Percentiles rank a stretch among this genome's conserved stretches.
Conservation (phyloP, 2,113 vertebrate species). For the Camelus dromedarius region DNA sequence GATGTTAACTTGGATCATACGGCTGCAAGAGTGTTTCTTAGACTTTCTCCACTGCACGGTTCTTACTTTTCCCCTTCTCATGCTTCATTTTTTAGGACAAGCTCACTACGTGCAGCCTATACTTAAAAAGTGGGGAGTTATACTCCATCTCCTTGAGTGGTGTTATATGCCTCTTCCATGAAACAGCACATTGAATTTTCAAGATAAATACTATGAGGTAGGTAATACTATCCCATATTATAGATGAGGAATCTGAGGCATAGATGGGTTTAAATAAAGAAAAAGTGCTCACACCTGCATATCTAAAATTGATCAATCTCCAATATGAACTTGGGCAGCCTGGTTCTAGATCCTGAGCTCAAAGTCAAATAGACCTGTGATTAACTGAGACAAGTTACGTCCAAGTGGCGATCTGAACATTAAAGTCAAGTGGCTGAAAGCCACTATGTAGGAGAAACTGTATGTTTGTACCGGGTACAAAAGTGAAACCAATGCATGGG, state of each 20-base stretch:
- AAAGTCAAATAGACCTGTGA: not conserved
- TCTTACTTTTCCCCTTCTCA: not conserved
- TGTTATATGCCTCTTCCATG: not conserved
- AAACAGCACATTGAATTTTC: not conserved
- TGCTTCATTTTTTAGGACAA: not conserved
- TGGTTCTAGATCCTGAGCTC: not conserved
- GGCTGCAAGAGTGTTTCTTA: not conserved
- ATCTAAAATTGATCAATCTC: not conserved
- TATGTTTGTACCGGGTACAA: not conserved
- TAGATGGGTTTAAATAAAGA: not conserved
- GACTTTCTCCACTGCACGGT: not conserved
- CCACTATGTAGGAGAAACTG: not conserved
- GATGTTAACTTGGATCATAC: not conserved
- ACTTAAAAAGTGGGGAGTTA: not conserved
- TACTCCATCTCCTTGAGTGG: accelerated
- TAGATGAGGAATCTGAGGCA: not conserved
- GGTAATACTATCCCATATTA: not conserved
- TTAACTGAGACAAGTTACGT: not conserved
- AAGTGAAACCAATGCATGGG: not conserved
- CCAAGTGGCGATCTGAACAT: not conserved
- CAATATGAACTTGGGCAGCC: not conserved
- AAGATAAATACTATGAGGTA: not conserved
- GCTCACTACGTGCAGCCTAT: not conserved
- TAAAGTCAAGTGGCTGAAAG: not conserved
- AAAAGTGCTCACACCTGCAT: not conserved